Base-by-base conservation (phyloP, 2,113 vertebrate species). In the Cyprinodon tularosa region DNA sequence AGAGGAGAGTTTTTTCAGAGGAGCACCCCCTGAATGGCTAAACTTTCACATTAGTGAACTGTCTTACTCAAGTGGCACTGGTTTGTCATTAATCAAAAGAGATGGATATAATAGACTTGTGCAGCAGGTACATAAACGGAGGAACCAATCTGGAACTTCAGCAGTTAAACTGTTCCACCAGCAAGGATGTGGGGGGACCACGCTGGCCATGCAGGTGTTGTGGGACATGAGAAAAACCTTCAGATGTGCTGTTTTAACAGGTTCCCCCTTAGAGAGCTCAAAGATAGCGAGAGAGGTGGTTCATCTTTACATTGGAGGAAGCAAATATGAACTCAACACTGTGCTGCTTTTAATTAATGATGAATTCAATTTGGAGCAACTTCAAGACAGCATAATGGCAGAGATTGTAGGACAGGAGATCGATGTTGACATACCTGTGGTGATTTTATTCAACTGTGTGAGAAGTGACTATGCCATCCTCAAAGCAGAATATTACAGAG, bases 161-260 rank as follows among this genome's bases (percentile, higher is more conserved):
- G 45, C 15, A 1, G 57, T 90, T 50, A 67, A 77, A 17, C 44
- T 92, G 12, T 47, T 68, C n/a, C 89, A 92, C 66, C 45, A 87
- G 2, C 76, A 82, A 53, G 89, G 90, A 17, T 84, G 84, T 68
- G 87, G 90, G 17, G 90, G 89, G 1, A 85, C 89, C 29, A 92
- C 90, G 2, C 12, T 90, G 69, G 88, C 89, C 53, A 92, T 86
- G 89, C 85, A 92, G 62, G 74, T 88, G 38, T 37, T 92, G 14
- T 92, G 90, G 89, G 80, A 87, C 38, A 67, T 86, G 17, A 60
- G 65, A 29, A 85, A 82, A 73, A n/a, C 37, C 1, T 78, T 91
- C n/a, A 84, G 68, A 45, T 76, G 87, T 59, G 87, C 91, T 12
- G 80, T 77, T 62, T n/a, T 91, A 29, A 66, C 39, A n/a, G 77